These are phyloP conservation scores for Drymonia ruficornis DNA, from an alignment of 2,888 invertebrate genomes.

Conservation along the genomic window DNA sequence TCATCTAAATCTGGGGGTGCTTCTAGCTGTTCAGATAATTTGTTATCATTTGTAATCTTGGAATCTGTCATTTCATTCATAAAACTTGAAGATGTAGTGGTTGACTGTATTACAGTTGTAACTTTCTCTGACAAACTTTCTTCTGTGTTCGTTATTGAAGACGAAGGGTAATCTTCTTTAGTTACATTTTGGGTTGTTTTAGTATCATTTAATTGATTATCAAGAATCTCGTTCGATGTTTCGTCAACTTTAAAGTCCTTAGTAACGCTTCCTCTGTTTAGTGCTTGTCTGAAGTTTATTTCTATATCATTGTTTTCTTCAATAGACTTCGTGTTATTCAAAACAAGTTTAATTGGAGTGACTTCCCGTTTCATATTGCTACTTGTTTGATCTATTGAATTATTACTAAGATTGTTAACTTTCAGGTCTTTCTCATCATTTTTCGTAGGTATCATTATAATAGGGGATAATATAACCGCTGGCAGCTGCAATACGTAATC, in stretches of 20 bases:
- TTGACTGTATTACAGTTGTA: conserved; percentile 12
- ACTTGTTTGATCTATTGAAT: neutral
- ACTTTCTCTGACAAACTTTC: conserved; percentile 14
- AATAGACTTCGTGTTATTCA: conserved; percentile 6
- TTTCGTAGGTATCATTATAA: conserved; percentile 19
- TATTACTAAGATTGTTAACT: neutral
- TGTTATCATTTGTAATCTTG: conserved; percentile 2
- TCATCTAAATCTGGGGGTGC: conserved; percentile 37
- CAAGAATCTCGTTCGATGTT: neutral
- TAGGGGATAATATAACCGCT: conserved; percentile 23
- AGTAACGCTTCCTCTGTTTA: neutral
- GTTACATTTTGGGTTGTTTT: neutral
- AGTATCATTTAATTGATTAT: neutral
- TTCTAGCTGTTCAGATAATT: conserved; percentile 8
- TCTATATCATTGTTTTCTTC: neutral
- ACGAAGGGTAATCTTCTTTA: conserved; percentile 5
- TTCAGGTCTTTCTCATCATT: conserved; percentile 3
- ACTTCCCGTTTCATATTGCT: conserved; percentile 2
- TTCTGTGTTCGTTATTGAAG: conserved; percentile 5
- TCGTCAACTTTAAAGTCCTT: neutral
- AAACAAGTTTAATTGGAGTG: conserved; percentile 7
- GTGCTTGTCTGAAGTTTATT: conserved; percentile 1
- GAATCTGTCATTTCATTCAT: neutral
- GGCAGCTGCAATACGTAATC: conserved; percentile 15
- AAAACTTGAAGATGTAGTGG: conserved; percentile 17